These are phyloP conservation scores for Gnathonemus echidnorhynchus DNA, from an alignment of 2,113 vertebrate genomes.

Conservation along the genomic window DNA sequence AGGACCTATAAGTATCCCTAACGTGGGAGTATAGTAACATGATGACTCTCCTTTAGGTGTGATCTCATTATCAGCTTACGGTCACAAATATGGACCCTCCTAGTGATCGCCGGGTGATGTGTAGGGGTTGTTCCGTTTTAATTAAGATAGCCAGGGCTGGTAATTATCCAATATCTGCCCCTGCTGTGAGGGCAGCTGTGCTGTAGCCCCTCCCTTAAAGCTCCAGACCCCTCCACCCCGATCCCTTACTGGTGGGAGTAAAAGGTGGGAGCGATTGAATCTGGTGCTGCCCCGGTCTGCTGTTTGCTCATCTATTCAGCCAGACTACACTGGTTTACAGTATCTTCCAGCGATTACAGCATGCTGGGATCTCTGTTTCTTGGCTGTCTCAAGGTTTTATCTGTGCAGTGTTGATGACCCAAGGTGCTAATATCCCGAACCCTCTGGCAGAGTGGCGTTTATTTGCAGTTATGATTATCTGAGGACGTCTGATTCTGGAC, in stretches of 20 bases:
- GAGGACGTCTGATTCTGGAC: not conserved
- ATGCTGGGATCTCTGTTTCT: not conserved
- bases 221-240: not conserved
- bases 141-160: not conserved
- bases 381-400: not conserved
- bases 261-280: not conserved
- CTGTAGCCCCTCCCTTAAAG: not conserved
- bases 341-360: too few species aligned
- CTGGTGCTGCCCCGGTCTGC: not conserved
- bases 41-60: slow-evolving; percentile 19
- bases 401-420: not conserved
- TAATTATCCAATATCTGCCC: not conserved
- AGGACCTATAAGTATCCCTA: slow-evolving; percentile 27
- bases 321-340: not conserved
- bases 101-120: not conserved
- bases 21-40: slow-evolving; percentile 34
- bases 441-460: not conserved
- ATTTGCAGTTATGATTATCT: not conserved
- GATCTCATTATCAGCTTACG: not conserved
- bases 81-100: not conserved
- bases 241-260: not conserved
- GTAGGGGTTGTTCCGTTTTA: not conserved
- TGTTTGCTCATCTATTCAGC: not conserved
- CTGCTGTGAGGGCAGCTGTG: not conserved
- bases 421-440: not conserved